Evolutionary conservation across 2,113 vertebrate genomes (phyloP), one percentile per base, ranked within the genome.

Genomic region (Struthio camelus): DNA sequence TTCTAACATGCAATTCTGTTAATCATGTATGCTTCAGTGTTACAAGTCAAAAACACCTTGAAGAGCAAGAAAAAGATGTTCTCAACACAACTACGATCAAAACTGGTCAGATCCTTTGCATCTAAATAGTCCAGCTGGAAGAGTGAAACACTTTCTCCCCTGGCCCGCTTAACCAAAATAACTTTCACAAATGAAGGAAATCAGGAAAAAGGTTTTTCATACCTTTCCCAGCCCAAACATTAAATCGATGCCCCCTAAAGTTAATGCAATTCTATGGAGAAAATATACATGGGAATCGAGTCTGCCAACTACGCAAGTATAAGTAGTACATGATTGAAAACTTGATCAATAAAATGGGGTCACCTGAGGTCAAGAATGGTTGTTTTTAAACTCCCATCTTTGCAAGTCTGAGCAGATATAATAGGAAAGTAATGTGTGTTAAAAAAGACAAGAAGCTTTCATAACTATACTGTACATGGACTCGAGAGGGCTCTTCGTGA

Each of bases 1-100:
- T 40, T 36, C 2, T 18, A 30, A 2, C 14, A 38, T 5, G 6
- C 25, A 64, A 46, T 10, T 81, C 69, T 15, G 27, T 56, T 67
- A 20, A 62, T 50, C 44, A n/a, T 1, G 0, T 7, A 65, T 24
- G 18, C 18, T 10, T n/a, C 34, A 38, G 36, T 11, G 34, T 27
- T 88, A 38, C 17, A 24, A 53, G 44, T 42, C 10, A 66, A 42
- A 42, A 66, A 59, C 19, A 58, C 34, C 54, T 36, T 48, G 32
- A 58, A 46, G 1, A 1, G 10, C 36, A 36, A 77, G 23, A 32
- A 28, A 85, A 70, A 75, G 11, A 50, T 48, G 34, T 20, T 83
- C 56, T 42, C 34, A 20, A 51, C 56, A 82, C 19, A 24, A 30
- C 32, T 30, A 14, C 0, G 4, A 87, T 13, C 25, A 50, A 44